Base-by-base conservation (phyloP, 1,140 invertebrate species). In the Melitaea cinxia region DNA sequence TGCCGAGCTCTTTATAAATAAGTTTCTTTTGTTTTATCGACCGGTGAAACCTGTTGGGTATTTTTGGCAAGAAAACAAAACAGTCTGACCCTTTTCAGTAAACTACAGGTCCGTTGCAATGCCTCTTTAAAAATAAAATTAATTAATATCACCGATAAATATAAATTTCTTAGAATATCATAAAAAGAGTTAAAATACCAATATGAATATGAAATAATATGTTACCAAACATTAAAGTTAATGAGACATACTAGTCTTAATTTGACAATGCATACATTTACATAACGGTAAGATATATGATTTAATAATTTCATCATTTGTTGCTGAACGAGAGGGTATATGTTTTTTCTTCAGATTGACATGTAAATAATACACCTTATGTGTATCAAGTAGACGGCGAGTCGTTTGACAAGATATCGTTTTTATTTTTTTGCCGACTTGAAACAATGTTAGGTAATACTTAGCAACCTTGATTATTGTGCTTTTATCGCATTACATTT, bases 351-450 rank as follows among this genome's bases (percentile, higher is more conserved):
- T 33, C n/a, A 37, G 5, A 37, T 42, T 39, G 42, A 15, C 21
- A 56, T 56, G 54, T 42, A 56, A 56, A 56, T 56, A 42, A 56
- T 21, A 35, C n/a, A n/a, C 35, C 35, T 37, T 37, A 37, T 37
- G 35, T 37, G 35, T 37, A 30, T 30, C 54, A 56, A 35, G 54
- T 42, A 56, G 54, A 23, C 30, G 30, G 53, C n/a, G 54, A 42
- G 21, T 42, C 21, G 54, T 35, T 14, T 9, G 54, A 56, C 54
- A 35, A 56, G 54, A 28, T 42, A 55, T 55, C 33, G 33, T 17
- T n/a, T 15, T 3, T 21, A 12, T 12, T 56, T 56, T 56, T 56
- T 56, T 56, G 54, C 54, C 14, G 17, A 42, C 12, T 6, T 37
- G 14, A 12, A n/a, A 37, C 35, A n/a, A n/a, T n/a, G n/a, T 37